Evolutionary conservation across 2,113 vertebrate species (phyloP).

Genomic region (Strix aluco): DNA sequence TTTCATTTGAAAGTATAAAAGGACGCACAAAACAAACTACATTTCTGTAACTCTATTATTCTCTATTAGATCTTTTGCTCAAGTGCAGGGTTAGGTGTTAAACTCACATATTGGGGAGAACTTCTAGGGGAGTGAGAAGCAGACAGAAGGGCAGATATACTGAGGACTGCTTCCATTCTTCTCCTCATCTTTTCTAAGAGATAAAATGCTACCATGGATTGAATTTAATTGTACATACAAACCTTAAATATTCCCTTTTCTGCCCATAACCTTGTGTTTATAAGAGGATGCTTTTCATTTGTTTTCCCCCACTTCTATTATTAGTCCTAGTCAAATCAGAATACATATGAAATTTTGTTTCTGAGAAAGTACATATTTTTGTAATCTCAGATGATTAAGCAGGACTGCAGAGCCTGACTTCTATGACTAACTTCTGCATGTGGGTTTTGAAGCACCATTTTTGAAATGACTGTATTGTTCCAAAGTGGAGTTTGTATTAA

Average conservation of each 20-base stretch:
- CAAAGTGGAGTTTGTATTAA: not conserved
- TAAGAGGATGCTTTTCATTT: not conserved
- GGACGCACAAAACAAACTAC: not conserved
- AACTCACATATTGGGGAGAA: not conserved
- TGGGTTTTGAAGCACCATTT: not conserved
- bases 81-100: not conserved
- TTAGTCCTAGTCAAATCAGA: not conserved
- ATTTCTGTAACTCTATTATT: not conserved
- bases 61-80: not conserved
- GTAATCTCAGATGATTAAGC: not conserved
- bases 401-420: not conserved
- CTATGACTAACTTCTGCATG: not conserved
- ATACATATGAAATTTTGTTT: not conserved
- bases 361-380: not conserved
- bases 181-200: not conserved
- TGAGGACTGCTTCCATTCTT: not conserved
- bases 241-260: not conserved
- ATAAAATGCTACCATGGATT: not conserved
- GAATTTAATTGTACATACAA: not conserved
- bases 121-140: not conserved
- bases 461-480: not conserved
- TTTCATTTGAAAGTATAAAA: not conserved
- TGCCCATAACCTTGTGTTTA: not conserved
- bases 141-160: not conserved
- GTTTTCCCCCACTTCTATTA: not conserved